Evolutionary conservation across 1,140 invertebrate genomes (phyloP), one percentile per base, ranked within the genome.

Genomic region (Neomicropteryx cornuta): DNA sequence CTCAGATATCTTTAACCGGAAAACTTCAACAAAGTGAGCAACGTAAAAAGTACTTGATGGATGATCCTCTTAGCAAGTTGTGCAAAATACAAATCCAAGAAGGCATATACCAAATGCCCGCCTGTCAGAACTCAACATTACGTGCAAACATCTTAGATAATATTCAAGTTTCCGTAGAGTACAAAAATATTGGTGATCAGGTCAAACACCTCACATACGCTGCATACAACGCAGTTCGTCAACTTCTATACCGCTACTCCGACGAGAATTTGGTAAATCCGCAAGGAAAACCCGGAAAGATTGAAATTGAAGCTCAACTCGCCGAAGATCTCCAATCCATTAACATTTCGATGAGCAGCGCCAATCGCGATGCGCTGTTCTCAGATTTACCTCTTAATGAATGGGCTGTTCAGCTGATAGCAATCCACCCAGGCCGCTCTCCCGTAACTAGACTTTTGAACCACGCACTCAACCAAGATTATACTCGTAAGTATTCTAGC

Each of bases 121-220:
- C 62, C 38, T 80, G 79, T 48, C 62, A 67, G 24, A 66, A 72
- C 21, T 56, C 68, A 35, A 71, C 68, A 10, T 38, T 58, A 3
- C 43, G 50, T 16, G 67, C 71, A 2, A 63, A 67, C 20, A 46
- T 62, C 19, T 53, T 71, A 2, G 66, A 81, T 47, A 45, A 55
- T 32, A 44, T 68, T n/a, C 58, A 59, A 24, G 43, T 66, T 5
- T 46, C 55, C n/a, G 44, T 68, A 3, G 50, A 63, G 5, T 72
- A 66, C 51, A 58, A 72, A 24, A 63, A 71, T 18, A 24, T 68
- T 1, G 56, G 47, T 32, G 44, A 56, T 8, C 10, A 39, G 4
- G 39, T 47, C 4, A 57, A 46, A 41, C 58, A 59, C 40, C 36
- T 44, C n/a, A 52, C 53, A 18, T 46, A 58, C 41, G 55, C 61